Base-by-base conservation (phyloP, 2,888 invertebrate species). In the Cephus nigrinus region DNA sequence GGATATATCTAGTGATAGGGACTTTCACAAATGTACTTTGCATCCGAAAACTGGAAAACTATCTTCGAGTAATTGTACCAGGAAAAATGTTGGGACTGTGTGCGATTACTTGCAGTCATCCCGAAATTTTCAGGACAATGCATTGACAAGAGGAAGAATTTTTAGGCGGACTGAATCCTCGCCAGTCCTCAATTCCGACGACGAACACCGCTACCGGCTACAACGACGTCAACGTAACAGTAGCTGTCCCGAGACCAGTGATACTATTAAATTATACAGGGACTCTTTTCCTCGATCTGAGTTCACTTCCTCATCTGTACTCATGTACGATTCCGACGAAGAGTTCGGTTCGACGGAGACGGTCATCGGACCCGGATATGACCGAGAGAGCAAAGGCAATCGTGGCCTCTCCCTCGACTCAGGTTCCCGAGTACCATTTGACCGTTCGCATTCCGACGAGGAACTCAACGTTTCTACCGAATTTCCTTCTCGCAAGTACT, bases 311-410 rank as follows among this genome's bases (percentile, higher is more conserved):
- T 79, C 76, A 32, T 80, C 80, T 32, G 4, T 40, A 12, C 36
- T 15, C 36, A 85, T 84, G 35, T 80, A 88, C 36, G 88, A 88
- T 75, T 90, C 90, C 71, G 90, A 90, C 82, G 90, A 91, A 40
- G 91, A 91, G 68, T 90, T 90, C 77, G 91, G 91, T 31, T 91
- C 91, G 23, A 85, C 86, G 80, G 91, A 91, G 80, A 91, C 91
- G 31, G 90, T 91, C 35, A 85, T 89, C 23, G 85, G 86, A 74
- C 84, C 86, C 33, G 87, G 86, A 76, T 86, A 87, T 77, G 69
- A 30, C 30, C 69, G 30, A 30, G 32, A 32, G 69, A 69, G 12
- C 30, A 32, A 69, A 12, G 69, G 12, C 69, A 15, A 3, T 11
- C 69, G 4, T 1, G 9, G 12, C 36, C 4, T 15, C 36, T 40